phyloP scores from a whole-genome alignment of 2,888 invertebrate species.

The Hylaea fasciaria region DNA sequence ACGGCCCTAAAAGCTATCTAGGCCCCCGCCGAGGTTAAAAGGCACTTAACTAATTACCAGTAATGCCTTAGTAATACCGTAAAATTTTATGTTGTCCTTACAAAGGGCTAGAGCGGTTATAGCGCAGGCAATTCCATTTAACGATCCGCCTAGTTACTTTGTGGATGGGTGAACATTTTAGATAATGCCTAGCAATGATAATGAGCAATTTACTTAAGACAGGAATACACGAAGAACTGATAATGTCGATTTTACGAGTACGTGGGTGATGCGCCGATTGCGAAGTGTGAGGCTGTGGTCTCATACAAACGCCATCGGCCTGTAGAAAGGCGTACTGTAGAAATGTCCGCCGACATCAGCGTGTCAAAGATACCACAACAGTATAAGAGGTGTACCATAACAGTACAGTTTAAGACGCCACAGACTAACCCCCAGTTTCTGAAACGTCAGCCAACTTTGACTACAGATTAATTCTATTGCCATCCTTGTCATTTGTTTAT shows the following conservation, averaged over 20 bases:
- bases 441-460: no score
- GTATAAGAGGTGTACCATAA: no score
- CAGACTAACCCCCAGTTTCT: no score
- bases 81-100: slow-evolving; percentile 38
- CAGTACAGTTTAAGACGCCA: no score
- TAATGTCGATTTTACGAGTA: not conserved
- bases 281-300: no score
- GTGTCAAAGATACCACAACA: no score
- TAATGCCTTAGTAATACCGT: slow-evolving; percentile 28
- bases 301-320: not conserved
- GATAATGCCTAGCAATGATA: slow-evolving; percentile 6
- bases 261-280: no score
- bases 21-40: slow-evolving; percentile 22
- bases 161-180: slow-evolving; percentile 13
- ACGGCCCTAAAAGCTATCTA: slow-evolving; percentile 6
- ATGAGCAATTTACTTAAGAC: not conserved
- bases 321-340: no score
- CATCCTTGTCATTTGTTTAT: no score
- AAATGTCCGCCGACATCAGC: no score
- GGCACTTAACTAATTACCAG: slow-evolving; percentile 37
- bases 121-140: slow-evolving; percentile 28
- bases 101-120: slow-evolving; percentile 30
- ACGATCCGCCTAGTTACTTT: slow-evolving; percentile 28
- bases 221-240: not conserved
- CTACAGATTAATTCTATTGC: no score